Evolutionary conservation across 1,140 invertebrate species (phyloP), one percentile per base, ranked within the genome.

Genomic region (Drosophila bipectinata): DNA sequence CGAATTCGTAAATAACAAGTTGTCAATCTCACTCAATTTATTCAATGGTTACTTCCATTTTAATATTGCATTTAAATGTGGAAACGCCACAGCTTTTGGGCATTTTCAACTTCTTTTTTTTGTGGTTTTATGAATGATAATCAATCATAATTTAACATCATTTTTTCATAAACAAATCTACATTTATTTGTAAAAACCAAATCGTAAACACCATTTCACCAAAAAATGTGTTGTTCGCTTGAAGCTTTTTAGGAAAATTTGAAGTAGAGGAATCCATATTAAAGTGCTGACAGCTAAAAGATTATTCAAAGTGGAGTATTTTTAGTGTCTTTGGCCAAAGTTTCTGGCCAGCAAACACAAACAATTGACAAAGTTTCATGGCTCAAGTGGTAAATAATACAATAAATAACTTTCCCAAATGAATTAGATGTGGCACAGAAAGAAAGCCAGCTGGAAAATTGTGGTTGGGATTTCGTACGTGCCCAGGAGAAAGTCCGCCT

Each of bases 321-420:
- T 24, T 30, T 58, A 34, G 58, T 53, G 48, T 53, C 53, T 57
- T 48, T 37, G 51, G 26, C 10, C 15, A 49, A 69, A 56, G 52
- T 69, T 69, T 71, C 26, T 18, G 62, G 64, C 48, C 64, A 49
- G 32, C 64, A 57, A 71, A 57, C 67, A 71, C 44, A 71, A 71
- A 71, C 67, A 69, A 71, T 71, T 69, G 67, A 71, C 64, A 71
- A 71, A 71, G 67, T 71, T 71, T 69, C 64, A 30, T 34, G 57
- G 52, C 67, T 57, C 64, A 69, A 71, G 63, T 71, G 64, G 67
- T 71, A 71, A 71, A 71, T 71, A 71, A 71, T 71, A 71, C 67
- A 71, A 71, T 71, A 71, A 71, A 71, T 71, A 71, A 71, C 67
- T 71, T 71, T 57, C 67, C 44, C 67, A 69, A 69, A 71, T 71